Base-by-base conservation (phyloP, 2,113 vertebrate species). In the Anthoscopus minutus region DNA sequence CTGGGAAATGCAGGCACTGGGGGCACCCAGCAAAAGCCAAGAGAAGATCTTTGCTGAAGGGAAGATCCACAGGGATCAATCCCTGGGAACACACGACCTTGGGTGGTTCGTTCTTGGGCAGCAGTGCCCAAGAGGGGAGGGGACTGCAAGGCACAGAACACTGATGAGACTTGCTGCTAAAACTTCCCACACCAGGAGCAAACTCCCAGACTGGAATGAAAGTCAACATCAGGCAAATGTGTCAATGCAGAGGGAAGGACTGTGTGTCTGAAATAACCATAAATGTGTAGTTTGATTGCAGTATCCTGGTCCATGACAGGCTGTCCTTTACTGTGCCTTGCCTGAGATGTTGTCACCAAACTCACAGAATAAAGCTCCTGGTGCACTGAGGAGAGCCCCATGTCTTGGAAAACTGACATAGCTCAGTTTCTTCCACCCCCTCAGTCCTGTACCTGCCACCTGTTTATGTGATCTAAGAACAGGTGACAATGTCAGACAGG, bases 181-280 rank as follows among this genome's bases (percentile, higher is more conserved):
- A 15, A 19, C 31, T 28, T 71, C 53, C 62, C 57, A 86, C 16
- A 23, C 19, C 13, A 31, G 50, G 40, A 88, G 28, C 30, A 35
- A 61, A 54, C 19, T 81, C 58, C 38, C 67, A 47, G 9, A 12
- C n/a, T 28, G 67, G 83, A 72, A 57, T 16, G 13, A 38, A 67
- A 91, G 22, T 35, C 47, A 64, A 3, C 44, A 44, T 13, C 80
- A 48, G 16, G 58, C 28, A 22, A 62, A 40, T 1, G 24, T 35
- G 58, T 18, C 0, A 0, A 37, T 24, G 54, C 35, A 81, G 48
- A 30, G 38, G 53, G 64, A 60, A 91, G 3, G 37, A 66, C 0
- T 33, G 15, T 27, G 28, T 20, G 16, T 11, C 40, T 64, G 50
- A 70, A 89, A 54, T 30, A 57, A 67, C 24, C 84, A 22, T 38